Base-by-base conservation (phyloP, 1,140 invertebrate genomes). In the Brachionus rotundiformis region DNA sequence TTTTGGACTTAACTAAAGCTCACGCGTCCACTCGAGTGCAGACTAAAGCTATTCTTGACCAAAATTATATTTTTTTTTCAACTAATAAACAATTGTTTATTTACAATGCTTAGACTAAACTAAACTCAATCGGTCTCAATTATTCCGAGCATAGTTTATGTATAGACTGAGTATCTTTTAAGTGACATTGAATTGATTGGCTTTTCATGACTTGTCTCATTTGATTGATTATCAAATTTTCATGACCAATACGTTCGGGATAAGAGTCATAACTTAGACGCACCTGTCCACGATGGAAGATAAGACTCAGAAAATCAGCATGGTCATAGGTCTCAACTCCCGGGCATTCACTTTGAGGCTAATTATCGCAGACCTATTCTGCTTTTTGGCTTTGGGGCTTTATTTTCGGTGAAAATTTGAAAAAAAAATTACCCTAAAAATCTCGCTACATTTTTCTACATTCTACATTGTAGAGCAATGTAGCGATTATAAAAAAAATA, bases 201-300 rank as follows among this genome's bases (percentile, higher is more conserved):
- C 61, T 63, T 63, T 63, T 63, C 29, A 63, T 63, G 61, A 63
- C 61, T 63, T 63, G 61, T 63, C 25, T 33, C 29, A 63, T 63
- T 54, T 54, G 47, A 54, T 54, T 54, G 47, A 54, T 54, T 54
- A 54, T 54, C 47, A 19, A 54, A 54, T 19, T 54, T 54, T 54
- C 47, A 54, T 54, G 47, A 54, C 47, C 16, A 54, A 54, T 54
- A 16, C 47, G 47, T 54, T 16, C 47, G 47, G 16, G 47, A 19
- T 7, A 19, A 8, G 7, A 54, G 19, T 19, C 7, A 54, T 19
- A n/a, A 54, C 47, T 54, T 23, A 54, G 47, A 54, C 4, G 23
- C 47, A 54, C 23, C n/a, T n/a, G n/a, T n/a, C n/a, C n/a, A n/a
- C n/a, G n/a, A n/a, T n/a, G n/a, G n/a, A n/a, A n/a, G n/a, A n/a